Base-by-base conservation (phyloP, 2,797 vertebrate species). In the Anisognathus igniventris region DNA sequence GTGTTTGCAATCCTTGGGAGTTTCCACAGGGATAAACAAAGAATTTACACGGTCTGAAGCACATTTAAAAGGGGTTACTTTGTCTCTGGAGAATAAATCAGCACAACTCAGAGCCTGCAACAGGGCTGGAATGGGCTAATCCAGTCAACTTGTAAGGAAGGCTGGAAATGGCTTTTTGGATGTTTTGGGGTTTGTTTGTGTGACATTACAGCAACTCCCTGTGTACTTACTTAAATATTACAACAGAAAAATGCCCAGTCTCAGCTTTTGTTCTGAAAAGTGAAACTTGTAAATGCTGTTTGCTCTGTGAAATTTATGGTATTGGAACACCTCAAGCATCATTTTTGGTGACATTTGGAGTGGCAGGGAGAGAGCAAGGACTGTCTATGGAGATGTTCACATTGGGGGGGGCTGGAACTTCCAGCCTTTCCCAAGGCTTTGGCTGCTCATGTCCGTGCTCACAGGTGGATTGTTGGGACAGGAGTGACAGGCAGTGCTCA, bases 271-370 rank as follows among this genome's bases (percentile, higher is more conserved):
- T 39, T 83, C 8, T 30, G 35, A 76, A 61, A 68, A 65, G 22
- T 5, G 10, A 18, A 39, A 57, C 45, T 28, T 23, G 19, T 42
- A 65, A 76, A 35, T 61, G 24, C 39, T 48, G 12, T 33, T 47
- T 56, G 17, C n/a, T 33, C 0, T 0, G 2, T 37, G 79, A 72
- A 22, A 16, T 68, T 30, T 25, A 19, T 4, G 3, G 6, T 23
- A 3, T 27, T 57, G 33, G 54, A 53, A 5, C 62, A 18, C 31
- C n/a, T 19, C 25, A 33, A 2, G 20, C 18, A 8, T n/a, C 5
- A 1, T 48, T 78, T 68, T 28, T n/a, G 14, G 19, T 61, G 82
- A 14, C 12, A 37, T 37, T 87, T 40, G 14, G 58, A 61, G 12
- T 11, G 31, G 25, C 33, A 39, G 30, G 33, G 48, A 21, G 70